phyloP scores from a whole-genome alignment of 2,113 vertebrate species.

The Pachyramphus minor region DNA sequence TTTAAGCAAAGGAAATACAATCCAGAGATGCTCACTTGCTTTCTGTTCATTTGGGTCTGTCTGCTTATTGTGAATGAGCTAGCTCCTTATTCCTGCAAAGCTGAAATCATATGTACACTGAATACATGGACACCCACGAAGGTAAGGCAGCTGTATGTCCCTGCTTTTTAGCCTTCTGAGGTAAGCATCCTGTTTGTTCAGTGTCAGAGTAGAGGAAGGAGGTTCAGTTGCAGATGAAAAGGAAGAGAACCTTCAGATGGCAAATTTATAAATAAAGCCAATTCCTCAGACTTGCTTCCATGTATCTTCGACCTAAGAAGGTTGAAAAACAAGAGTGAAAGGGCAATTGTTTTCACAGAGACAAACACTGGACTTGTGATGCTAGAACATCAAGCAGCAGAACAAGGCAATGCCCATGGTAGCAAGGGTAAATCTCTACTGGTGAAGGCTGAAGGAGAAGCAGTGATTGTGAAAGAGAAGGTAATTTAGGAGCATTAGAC shows the following conservation, averaged over 20 bases:
- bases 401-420: not conserved
- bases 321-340: not conserved
- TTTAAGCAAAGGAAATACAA: not conserved
- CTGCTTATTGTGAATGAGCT: not conserved
- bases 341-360: not conserved
- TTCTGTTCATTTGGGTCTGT: not conserved
- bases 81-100: not conserved
- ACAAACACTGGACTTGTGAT: not conserved
- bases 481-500: not conserved
- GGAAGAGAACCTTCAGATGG: not conserved
- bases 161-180: not conserved
- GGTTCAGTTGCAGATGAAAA: not conserved
- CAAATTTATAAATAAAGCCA: not conserved
- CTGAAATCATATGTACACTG: not conserved
- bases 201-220: not conserved
- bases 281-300: not conserved
- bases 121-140: not conserved
- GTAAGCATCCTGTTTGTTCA: not conserved
- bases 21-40: not conserved
- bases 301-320: not conserved
- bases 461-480: not conserved
- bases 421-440: not conserved
- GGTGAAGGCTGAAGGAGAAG: not conserved
- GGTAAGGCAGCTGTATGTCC: not conserved
- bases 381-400: not conserved